Evolutionary conservation across 2,888 invertebrate species (phyloP).

Genomic region (Pammene fasciana): DNA sequence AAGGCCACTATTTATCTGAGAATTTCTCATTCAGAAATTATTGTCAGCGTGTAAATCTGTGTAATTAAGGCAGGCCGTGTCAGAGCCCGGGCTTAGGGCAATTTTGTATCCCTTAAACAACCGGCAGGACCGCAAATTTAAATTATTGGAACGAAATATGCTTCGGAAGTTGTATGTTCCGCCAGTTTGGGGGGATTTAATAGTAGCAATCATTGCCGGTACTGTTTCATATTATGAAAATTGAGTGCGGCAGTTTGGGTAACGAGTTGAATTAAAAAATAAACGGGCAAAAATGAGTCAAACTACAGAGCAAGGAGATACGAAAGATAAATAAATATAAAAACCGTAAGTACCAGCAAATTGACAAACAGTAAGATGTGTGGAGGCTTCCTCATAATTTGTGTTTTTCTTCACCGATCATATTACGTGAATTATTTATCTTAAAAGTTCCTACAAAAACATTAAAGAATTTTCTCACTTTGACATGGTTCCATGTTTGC

Average conservation of each 20-base stretch:
- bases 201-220: slow-evolving; percentile 22
- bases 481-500: no score
- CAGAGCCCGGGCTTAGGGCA: slow-evolving; percentile 48
- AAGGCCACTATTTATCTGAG: slow-evolving; percentile 22
- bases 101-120: slow-evolving; percentile 51
- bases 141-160: slow-evolving; percentile 54
- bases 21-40: slow-evolving; percentile 32
- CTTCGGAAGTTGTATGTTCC: slow-evolving; percentile 23
- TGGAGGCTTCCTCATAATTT: no score
- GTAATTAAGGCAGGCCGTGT: slow-evolving; percentile 48
- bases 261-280: neutral
- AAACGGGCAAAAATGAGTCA: neutral
- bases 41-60: slow-evolving; percentile 39
- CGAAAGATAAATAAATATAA: no score
- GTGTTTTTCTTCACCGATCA: no score
- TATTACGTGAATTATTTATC: no score
- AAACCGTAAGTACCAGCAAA: no score
- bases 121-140: slow-evolving; percentile 55
- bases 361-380: no score
- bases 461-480: no score
- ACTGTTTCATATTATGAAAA: slow-evolving; percentile 21
- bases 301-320: no score
- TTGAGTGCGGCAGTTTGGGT: neutral
- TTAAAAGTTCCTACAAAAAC: no score
- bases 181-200: slow-evolving; percentile 21